These are phyloP conservation scores for Pangasius macronema DNA, from an alignment of 2,797 vertebrate species.

Conservation along the genomic window DNA sequence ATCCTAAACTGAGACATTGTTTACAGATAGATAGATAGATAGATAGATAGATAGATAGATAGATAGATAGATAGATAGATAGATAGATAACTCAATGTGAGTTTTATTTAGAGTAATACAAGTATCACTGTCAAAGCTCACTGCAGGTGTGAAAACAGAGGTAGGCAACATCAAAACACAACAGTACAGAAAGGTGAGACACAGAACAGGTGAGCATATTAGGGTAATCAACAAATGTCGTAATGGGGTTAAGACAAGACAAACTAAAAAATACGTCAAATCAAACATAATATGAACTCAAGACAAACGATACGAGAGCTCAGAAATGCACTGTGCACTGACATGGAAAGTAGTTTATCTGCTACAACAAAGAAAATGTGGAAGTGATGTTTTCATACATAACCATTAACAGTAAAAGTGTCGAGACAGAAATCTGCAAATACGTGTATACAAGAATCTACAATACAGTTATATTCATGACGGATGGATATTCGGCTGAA, in stretches of 20 bases:
- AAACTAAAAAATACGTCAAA: background rate
- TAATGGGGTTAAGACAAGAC: background rate
- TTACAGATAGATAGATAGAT: background rate
- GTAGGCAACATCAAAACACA: background rate
- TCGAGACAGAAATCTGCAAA: background rate
- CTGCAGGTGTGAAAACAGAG: background rate
- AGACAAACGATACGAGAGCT: background rate
- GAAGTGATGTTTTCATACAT: background rate
- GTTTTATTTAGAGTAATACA: background rate
- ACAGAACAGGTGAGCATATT: background rate
- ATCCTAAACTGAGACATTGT: background rate
- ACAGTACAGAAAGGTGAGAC: too few relatives aligned
- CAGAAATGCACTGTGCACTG: background rate
- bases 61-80: too few relatives aligned
- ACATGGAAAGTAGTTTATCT: background rate
- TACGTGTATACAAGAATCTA: background rate
- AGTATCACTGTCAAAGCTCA: background rate
- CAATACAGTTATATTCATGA: background rate
- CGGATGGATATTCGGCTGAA: background rate
- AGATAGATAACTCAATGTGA: background rate
- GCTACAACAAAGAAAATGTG: background rate
- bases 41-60: too few relatives aligned
- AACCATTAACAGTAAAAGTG: background rate
- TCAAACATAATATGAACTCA: background rate
- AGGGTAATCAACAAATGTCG: background rate